Evolutionary conservation across 2,888 invertebrate species (phyloP).

Genomic region (Dorcus hopei): DNA sequence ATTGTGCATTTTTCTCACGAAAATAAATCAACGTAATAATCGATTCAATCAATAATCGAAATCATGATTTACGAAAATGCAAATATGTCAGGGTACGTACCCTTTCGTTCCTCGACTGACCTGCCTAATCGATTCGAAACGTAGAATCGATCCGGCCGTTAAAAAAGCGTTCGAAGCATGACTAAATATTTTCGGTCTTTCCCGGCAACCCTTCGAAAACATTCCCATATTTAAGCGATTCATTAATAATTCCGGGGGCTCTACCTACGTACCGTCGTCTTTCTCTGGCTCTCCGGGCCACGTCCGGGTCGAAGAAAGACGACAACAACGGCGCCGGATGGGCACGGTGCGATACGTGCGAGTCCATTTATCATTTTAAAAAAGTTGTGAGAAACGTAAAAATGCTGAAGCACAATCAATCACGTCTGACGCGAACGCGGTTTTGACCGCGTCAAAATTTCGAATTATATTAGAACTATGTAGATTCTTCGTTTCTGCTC

Average conservation of each 20-base stretch:
- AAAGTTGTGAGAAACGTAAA: slow-evolving; percentile 30
- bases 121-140: slow-evolving; percentile 1
- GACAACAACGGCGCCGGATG: neutral
- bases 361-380: slow-evolving; percentile 28
- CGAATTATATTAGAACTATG: too few relatives aligned
- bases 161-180: neutral
- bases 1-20: too few relatives aligned
- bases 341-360: neutral
- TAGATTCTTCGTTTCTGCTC: too few relatives aligned
- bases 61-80: too few relatives aligned
- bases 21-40: too few relatives aligned
- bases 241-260: neutral
- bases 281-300: neutral
- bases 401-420: slow-evolving; percentile 20
- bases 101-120: neutral
- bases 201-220: slow-evolving; percentile 3
- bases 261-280: neutral
- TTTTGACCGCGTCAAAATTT: too few relatives aligned
- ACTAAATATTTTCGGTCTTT: slow-evolving; percentile 6
- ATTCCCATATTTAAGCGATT: slow-evolving; percentile 8
- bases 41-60: too few relatives aligned
- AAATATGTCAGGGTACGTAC: neutral
- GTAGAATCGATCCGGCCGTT: neutral
- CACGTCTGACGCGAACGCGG: too few relatives aligned
- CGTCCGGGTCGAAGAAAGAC: neutral